Conservation (phyloP, 2,113 vertebrate species). For the Myotis brandtii region DNA sequence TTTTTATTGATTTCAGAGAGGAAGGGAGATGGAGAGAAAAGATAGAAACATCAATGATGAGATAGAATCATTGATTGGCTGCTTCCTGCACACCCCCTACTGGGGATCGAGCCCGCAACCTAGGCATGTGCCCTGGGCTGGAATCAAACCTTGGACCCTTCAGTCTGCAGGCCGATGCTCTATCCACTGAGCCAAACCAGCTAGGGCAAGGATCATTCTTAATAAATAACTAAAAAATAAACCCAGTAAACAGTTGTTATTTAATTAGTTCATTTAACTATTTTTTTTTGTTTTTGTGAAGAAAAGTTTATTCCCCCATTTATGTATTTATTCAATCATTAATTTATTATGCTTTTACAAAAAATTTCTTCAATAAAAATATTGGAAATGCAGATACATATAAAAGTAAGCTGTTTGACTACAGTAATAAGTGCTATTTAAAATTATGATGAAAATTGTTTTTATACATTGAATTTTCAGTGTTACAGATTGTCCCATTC, state of each 20-base stretch:
- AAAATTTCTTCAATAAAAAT: neutral
- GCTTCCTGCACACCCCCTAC: too few relatives aligned
- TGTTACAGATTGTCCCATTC: neutral
- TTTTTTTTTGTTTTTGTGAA: neutral
- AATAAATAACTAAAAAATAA: neutral
- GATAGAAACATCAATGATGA: too few relatives aligned
- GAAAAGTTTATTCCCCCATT: neutral
- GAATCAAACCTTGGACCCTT: too few relatives aligned
- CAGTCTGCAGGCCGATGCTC: too few relatives aligned
- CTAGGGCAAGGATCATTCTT: neutral
- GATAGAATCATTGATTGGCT: too few relatives aligned
- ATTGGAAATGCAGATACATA: neutral
- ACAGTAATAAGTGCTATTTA: neutral
- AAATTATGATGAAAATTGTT: neutral
- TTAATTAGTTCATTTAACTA: neutral
- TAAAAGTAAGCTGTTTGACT: neutral
- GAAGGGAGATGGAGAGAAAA: too few relatives aligned
- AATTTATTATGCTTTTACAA: neutral
- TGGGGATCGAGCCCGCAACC: too few relatives aligned
- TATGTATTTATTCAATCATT: neutral
- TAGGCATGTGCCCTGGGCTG: too few relatives aligned
- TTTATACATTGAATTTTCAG: neutral
- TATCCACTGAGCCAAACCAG: too few relatives aligned
- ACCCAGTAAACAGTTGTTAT: neutral
- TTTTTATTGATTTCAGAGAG: too few relatives aligned